Percentiles rank a stretch among this genome's conserved stretches.
Conservation (phyloP, 2,113 vertebrate species). For the Cyanoramphus novaezelandiae region DNA sequence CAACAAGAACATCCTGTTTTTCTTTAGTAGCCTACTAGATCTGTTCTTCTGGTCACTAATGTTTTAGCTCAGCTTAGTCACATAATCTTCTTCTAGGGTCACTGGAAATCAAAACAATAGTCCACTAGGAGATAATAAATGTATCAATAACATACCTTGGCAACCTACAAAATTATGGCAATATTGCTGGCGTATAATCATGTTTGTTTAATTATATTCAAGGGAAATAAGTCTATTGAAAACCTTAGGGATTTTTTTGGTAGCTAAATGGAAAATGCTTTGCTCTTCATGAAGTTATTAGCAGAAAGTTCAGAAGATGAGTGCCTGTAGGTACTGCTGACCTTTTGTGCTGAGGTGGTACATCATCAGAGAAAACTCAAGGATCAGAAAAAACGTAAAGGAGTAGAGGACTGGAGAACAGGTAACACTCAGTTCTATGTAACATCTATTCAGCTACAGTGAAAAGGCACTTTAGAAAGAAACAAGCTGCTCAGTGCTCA, state of each 20-base stretch:
- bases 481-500: background rate
- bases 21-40: background rate
- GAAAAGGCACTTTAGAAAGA: background rate
- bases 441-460: background rate
- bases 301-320: background rate
- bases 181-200: background rate
- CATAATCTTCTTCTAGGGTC: background rate
- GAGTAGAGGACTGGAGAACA: background rate
- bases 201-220: background rate
- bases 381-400: background rate
- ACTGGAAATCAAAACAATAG: background rate
- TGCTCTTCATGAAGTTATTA: background rate
- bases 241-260: background rate
- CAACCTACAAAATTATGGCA: background rate
- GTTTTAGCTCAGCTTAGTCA: background rate
- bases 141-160: background rate
- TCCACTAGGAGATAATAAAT: background rate
- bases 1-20: background rate
- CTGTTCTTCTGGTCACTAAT: background rate
- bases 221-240: slow-evolving; percentile 10
- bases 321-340: slow-evolving; percentile 7
- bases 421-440: background rate
- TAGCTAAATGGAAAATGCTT: slow-evolving; percentile 20
- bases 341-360: background rate
- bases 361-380: background rate